Conservation (phyloP, 1,140 invertebrate genomes). For the Choristoneura fumiferana region DNA sequence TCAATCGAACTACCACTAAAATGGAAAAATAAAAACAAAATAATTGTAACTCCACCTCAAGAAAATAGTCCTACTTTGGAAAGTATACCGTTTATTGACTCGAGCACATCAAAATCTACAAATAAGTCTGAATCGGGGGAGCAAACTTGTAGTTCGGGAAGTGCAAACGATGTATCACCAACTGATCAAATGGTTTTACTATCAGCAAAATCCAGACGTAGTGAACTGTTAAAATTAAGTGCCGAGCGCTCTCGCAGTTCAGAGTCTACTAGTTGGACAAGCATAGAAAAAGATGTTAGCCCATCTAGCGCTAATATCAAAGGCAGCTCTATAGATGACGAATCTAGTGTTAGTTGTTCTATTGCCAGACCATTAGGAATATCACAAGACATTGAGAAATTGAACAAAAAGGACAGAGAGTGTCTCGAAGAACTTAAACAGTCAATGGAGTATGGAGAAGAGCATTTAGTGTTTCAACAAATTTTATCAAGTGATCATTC, state of each 20-base stretch:
- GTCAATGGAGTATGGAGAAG: slow-evolving; percentile 74
- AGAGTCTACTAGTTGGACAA: slow-evolving; percentile 81
- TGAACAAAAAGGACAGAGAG: slow-evolving; percentile 76
- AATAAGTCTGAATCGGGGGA: slow-evolving; percentile 70
- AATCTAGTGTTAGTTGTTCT: slow-evolving; percentile 88
- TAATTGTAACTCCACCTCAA: slow-evolving; percentile 76
- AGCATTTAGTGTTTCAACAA: slow-evolving; percentile 63
- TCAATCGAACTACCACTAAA: slow-evolving; percentile 57
- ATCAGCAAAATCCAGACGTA: slow-evolving; percentile 69
- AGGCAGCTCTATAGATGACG: slow-evolving; percentile 84
- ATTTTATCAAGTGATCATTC: slow-evolving; percentile 71
- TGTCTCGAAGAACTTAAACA: slow-evolving; percentile 74
- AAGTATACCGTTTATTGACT: slow-evolving; percentile 72
- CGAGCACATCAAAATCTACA: slow-evolving; percentile 58
- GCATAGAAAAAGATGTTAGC: slow-evolving; percentile 80
- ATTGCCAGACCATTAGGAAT: slow-evolving; percentile 87
- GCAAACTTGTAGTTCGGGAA: slow-evolving; percentile 69
- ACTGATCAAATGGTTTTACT: slow-evolving; percentile 66
- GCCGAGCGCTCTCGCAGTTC: slow-evolving; percentile 83
- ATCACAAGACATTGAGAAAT: slow-evolving; percentile 84
- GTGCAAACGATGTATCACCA: slow-evolving; percentile 57
- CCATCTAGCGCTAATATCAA: slow-evolving; percentile 80
- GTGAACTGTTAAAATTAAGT: slow-evolving; percentile 80
- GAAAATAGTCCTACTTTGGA: slow-evolving; percentile 76
- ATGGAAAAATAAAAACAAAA: slow-evolving; percentile 77